Percentiles rank a stretch among this genome's conserved stretches.
Conservation (phyloP, 2,113 vertebrate genomes). For the Chloroceryle aenea region DNA sequence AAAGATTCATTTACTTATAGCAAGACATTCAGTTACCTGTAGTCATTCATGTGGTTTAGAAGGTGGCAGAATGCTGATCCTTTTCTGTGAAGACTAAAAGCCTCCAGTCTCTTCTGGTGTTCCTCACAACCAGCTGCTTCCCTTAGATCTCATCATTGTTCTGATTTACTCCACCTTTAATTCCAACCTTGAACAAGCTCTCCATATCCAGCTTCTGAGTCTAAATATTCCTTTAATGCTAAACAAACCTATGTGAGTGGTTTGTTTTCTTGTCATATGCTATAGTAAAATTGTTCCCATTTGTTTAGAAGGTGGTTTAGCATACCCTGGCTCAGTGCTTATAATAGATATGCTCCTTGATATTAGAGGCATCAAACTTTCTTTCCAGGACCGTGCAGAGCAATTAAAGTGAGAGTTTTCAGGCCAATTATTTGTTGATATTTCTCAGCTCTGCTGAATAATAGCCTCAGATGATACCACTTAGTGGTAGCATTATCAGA, state of each 20-base stretch:
- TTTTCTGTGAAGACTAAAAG: not conserved
- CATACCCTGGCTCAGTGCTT: not conserved
- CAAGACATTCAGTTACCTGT: not conserved
- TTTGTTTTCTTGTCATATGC: not conserved
- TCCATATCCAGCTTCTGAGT: not conserved
- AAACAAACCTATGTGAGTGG: not conserved
- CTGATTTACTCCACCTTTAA: not conserved
- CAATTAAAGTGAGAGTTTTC: constrained; percentile 43
- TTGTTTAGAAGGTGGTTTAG: not conserved
- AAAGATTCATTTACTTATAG: not conserved
- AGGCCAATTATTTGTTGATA: constrained; percentile 15
- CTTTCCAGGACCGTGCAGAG: not conserved
- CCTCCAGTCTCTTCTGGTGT: not conserved
- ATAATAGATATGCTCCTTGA: not conserved
- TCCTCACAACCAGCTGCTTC: not conserved
- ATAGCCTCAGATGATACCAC: constrained; percentile 9
- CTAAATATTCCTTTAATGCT: not conserved
- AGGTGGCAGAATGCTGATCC: fast-evolving
- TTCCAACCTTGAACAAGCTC: not conserved
- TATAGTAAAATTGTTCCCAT: not conserved
- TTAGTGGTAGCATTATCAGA: constrained; percentile 10
- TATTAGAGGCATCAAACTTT: constrained; percentile 2
- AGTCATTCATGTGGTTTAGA: not conserved
- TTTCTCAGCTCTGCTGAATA: constrained; percentile 13
- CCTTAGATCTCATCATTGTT: not conserved